Evolutionary conservation across 2,113 vertebrate genomes (phyloP), one percentile per base, ranked within the genome.

Genomic region (Oryzias celebensis): DNA sequence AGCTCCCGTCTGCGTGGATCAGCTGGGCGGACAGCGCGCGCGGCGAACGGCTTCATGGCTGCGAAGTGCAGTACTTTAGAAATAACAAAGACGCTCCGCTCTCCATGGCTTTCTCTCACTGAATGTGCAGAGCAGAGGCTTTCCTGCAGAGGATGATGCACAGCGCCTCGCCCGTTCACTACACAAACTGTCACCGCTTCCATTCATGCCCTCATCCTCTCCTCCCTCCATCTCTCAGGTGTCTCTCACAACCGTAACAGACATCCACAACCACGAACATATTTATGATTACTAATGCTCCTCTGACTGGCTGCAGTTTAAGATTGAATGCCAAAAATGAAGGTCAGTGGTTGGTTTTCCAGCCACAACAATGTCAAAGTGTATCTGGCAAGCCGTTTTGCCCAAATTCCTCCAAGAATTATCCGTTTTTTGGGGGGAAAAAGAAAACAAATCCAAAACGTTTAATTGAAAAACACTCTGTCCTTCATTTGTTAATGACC

Each of bases 71-170:
- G 53, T 82, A 91, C 73, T 92, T 92, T 89, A 90, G 71, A 85
- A 92, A 91, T 88, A 89, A 92, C 91, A 92, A 92, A 93, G 83
- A 85, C 83, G 83, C 80, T 88, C 83, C 80, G 87, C 83, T 87
- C 84, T 91, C 89, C 90, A 91, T 91, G 78, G 79, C 90, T 88
- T 85, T 79, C 81, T 89, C 81, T 82, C 84, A 74, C 76, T 84
- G 82, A 83, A 83, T 88, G 86, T 71, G 66, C 73, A 60, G 71
- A 75, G 71, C 77, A 1, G 71, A 75, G 1, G 48, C 76, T 75
- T 60, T 77, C 73, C 36, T 14, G 46, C 72, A 49, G 78, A 68
- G 43, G 81, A 89, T 54, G 85, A 84, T 78, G 84, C 81, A 87
- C 86, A 91, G 92, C 91, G 91, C 91, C 91, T 75, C 91, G 57